These are phyloP conservation scores for Calycopis cecrops DNA, from an alignment of 1,140 invertebrate genomes.

Conservation along the genomic window DNA sequence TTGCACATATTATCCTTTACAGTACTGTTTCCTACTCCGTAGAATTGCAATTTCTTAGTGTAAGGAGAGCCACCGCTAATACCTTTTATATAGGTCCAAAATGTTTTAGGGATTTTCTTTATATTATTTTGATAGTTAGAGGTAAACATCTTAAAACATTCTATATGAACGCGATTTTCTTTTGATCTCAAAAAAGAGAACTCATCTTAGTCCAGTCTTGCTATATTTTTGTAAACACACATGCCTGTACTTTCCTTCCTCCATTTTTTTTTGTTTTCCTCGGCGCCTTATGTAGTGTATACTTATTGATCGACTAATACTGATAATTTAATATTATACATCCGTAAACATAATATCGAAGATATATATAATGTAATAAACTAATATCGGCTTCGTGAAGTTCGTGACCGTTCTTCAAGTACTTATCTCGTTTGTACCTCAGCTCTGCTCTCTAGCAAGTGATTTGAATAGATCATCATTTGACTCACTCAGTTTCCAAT, in stretches of 20 bases:
- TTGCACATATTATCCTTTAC: background rate
- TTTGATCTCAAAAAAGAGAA: slow-evolving; percentile 2
- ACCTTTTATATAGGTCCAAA: slow-evolving; percentile 12
- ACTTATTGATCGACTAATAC: no score
- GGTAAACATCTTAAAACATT: slow-evolving; percentile 16
- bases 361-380: no score
- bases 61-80: slow-evolving; percentile 3
- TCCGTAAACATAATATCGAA: no score
- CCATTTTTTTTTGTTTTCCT: slow-evolving; percentile 16
- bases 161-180: slow-evolving; percentile 12
- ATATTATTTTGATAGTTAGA: slow-evolving; percentile 12
- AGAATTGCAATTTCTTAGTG: background rate
- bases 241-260: slow-evolving; percentile 9
- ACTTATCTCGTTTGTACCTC: no score
- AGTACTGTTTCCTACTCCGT: background rate
- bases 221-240: slow-evolving; percentile 15
- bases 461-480: no score
- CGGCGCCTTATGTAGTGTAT: no score
- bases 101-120: slow-evolving; percentile 9
- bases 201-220: slow-evolving; percentile 15
- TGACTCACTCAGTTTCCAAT: no score
- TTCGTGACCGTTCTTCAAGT: no score
- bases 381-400: no score
- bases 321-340: no score
- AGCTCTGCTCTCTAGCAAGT: no score